Evolutionary conservation across 35 echinoderm and acorn worm species (phyloP).

Genomic region (Lytechinus variegatus): DNA sequence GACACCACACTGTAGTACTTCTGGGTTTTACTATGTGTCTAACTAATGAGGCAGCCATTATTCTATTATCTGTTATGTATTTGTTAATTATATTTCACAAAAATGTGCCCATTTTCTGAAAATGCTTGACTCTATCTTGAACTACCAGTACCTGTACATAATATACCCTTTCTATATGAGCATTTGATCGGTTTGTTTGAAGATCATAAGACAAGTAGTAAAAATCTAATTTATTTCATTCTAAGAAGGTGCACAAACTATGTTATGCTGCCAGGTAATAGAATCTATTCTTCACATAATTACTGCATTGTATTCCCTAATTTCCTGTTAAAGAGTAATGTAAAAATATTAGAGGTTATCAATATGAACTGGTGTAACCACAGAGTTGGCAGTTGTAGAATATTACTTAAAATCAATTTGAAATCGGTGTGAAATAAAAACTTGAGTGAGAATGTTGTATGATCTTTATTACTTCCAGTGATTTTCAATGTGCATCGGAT

Average conservation of each 20-base stretch:
- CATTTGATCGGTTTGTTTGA: background rate
- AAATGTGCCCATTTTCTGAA: background rate
- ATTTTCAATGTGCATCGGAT: constrained; percentile 9
- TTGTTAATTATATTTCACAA: background rate
- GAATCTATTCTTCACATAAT: background rate
- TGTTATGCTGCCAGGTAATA: background rate
- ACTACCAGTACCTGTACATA: constrained; percentile 38
- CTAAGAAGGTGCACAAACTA: constrained; percentile 9
- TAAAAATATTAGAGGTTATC: background rate
- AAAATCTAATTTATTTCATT: background rate
- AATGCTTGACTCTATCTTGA: background rate
- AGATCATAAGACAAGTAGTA: background rate
- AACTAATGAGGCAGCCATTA: background rate
- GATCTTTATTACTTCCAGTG: constrained; percentile 27
- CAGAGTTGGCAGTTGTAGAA: background rate
- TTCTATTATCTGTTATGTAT: background rate
- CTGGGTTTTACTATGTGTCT: background rate
- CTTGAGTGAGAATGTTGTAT: background rate
- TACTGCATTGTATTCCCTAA: background rate
- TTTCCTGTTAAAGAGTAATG: background rate
- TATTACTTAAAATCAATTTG: background rate
- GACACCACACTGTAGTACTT: background rate
- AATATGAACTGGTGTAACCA: background rate
- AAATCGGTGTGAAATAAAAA: constrained; percentile 4
- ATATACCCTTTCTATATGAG: background rate